These are phyloP conservation scores for Chrysolina haemoptera DNA, from an alignment of 2,888 invertebrate genomes.

Conservation along the genomic window DNA sequence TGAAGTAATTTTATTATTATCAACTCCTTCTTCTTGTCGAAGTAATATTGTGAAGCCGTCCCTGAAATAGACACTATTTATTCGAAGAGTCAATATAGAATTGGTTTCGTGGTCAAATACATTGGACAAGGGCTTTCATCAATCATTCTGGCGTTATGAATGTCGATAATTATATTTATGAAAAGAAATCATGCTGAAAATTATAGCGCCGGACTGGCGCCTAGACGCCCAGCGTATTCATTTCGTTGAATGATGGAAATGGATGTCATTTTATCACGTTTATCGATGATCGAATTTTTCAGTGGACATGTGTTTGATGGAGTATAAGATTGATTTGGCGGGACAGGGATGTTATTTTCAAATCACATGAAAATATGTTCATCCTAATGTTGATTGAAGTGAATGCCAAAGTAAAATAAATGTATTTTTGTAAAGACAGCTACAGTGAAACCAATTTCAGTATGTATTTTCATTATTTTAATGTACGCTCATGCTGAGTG, in stretches of 20 bases:
- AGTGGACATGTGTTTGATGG: not conserved
- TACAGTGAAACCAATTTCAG: no score
- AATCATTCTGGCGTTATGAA: not conserved
- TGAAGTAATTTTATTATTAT: no score
- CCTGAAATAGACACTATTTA: not conserved
- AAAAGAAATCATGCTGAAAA: slow-evolving; percentile 12
- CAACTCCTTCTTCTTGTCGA: no score
- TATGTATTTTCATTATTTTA: no score
- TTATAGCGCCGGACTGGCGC: slow-evolving; percentile 4
- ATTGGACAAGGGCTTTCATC: not conserved
- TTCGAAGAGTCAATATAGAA: not conserved
- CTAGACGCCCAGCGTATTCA: slow-evolving; percentile 7
- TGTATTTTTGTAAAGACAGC: no score
- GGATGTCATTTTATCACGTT: not conserved
- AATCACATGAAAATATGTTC: not conserved
- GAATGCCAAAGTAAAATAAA: no score
- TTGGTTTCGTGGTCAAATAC: not conserved
- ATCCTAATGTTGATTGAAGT: no score
- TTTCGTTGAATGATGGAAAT: not conserved
- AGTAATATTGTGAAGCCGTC: no score
- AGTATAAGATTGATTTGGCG: not conserved
- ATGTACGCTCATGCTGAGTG: no score
- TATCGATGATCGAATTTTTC: slow-evolving; percentile 2
- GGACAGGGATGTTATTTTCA: not conserved
- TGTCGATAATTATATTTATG: slow-evolving; percentile 1